Evolutionary conservation across 2,888 invertebrate species (phyloP).

Genomic region (Homarus gammarus): DNA sequence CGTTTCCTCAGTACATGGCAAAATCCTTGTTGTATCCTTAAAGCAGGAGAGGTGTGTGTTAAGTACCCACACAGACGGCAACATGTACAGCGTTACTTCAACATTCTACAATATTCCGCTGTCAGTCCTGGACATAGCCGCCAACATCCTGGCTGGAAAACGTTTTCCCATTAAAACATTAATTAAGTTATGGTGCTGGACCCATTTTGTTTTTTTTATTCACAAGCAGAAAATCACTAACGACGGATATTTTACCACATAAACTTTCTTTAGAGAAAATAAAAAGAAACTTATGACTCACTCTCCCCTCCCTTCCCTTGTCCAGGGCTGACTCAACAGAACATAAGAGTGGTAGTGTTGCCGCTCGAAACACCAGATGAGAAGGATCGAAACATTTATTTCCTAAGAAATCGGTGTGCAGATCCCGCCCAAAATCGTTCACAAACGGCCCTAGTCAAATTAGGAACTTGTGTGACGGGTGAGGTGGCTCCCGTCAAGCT

Average conservation of each 20-base stretch:
- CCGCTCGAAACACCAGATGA: background rate
- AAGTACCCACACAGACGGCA: conserved; percentile 64
- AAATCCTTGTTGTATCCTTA: conserved; percentile 6
- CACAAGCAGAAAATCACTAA: no score
- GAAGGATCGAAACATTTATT: background rate
- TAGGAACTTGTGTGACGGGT: conserved; percentile 68
- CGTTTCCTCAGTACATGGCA: background rate
- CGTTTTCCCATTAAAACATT: no score
- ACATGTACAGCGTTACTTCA: conserved; percentile 59
- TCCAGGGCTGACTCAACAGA: conserved; percentile 25
- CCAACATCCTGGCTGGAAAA: background rate
- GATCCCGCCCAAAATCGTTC: conserved; percentile 8
- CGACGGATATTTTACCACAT: background rate
- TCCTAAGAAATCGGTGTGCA: background rate
- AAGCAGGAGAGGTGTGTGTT: conserved; percentile 48
- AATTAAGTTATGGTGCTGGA: no score
- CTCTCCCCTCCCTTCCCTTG: background rate
- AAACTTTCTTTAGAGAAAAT: background rate
- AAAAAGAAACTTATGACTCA: conserved; percentile 2
- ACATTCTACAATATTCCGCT: conserved; percentile 45
- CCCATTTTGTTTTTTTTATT: no score
- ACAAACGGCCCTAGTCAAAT: conserved; percentile 57
- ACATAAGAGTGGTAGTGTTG: conserved; percentile 31
- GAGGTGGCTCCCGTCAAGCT: conserved; percentile 39
- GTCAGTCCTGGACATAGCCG: conserved; percentile 50